phyloP scores from a whole-genome alignment of 2,113 vertebrate species.

The Euleptes europaea region DNA sequence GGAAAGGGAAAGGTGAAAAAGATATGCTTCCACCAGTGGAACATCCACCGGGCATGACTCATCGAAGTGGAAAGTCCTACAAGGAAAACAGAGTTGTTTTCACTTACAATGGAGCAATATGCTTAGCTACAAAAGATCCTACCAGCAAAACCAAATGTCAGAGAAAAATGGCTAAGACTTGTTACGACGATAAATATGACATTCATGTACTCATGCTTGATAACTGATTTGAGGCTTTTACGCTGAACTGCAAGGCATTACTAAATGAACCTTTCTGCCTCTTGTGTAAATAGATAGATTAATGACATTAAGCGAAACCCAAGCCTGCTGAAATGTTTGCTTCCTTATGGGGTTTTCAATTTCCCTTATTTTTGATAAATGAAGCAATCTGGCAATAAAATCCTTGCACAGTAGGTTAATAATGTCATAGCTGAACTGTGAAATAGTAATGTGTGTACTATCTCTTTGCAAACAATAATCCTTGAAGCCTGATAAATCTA shows the following conservation, averaged over 20 bases:
- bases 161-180: slow-evolving; percentile 68
- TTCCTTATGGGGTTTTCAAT: slow-evolving; percentile 80
- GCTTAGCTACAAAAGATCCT: slow-evolving; percentile 23
- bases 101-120: slow-evolving; percentile 10
- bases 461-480: slow-evolving; percentile 82
- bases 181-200: slow-evolving; percentile 58
- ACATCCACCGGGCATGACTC: too few relatives aligned
- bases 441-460: slow-evolving; percentile 81
- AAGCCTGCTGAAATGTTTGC: slow-evolving; percentile 78
- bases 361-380: slow-evolving; percentile 84
- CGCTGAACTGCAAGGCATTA: slow-evolving; percentile 53
- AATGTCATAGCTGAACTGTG: slow-evolving; percentile 81
- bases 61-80: background rate
- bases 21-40: too few relatives aligned
- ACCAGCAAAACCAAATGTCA: slow-evolving; percentile 48
- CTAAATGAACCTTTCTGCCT: slow-evolving; percentile 74
- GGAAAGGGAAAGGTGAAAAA: too few relatives aligned
- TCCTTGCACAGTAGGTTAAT: slow-evolving; percentile 82
- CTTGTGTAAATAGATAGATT: slow-evolving; percentile 80
- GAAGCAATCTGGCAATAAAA: slow-evolving; percentile 82
- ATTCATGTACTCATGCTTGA: slow-evolving; percentile 60
- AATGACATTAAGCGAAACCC: slow-evolving; percentile 76
- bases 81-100: background rate
- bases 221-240: slow-evolving; percentile 64
- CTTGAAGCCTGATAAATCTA: slow-evolving; percentile 82